phyloP scores from a whole-genome alignment of 1,140 invertebrate genomes.

The Delia radicum region DNA sequence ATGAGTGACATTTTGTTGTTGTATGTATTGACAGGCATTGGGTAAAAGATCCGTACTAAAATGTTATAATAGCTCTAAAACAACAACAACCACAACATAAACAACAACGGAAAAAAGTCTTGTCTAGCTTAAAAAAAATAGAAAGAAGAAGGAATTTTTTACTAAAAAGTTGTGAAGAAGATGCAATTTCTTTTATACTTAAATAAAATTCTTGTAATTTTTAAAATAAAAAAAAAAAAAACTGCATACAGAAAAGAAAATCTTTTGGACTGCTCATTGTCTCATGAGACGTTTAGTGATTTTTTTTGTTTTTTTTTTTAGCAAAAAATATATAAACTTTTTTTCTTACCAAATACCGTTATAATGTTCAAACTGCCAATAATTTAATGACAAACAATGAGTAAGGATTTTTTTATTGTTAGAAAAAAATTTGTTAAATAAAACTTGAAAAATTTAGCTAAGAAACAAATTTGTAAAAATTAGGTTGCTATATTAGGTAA shows the following conservation, averaged over 20 bases:
- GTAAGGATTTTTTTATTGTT: neutral
- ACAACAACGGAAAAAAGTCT: neutral
- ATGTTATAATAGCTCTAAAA: constrained; percentile 10
- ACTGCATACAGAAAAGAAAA: neutral
- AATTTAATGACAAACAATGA: constrained; percentile 20
- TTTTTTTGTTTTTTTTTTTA: neutral
- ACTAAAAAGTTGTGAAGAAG: constrained; percentile 11
- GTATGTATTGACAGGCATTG: constrained; percentile 17
- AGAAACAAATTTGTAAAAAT: neutral
- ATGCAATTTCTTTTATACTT: constrained; percentile 2
- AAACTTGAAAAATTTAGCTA: neutral
- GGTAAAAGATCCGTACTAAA: constrained; percentile 3
- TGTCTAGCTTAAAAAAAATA: neutral
- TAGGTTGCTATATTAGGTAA: neutral
- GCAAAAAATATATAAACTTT: neutral
- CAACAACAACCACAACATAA: neutral
- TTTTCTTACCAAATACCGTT: constrained; percentile 5
- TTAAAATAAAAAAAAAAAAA: neutral
- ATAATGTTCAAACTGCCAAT: constrained; percentile 15
- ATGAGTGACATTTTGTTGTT: constrained; percentile 22
- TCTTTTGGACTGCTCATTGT: constrained; percentile 1
- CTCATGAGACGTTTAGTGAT: neutral
- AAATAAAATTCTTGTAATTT: neutral
- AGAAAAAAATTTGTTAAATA: neutral
- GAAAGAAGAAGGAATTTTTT: constrained; percentile 1